Evolutionary conservation across 1,140 invertebrate genomes (phyloP).

Genomic region (Zaprionus taronus): DNA sequence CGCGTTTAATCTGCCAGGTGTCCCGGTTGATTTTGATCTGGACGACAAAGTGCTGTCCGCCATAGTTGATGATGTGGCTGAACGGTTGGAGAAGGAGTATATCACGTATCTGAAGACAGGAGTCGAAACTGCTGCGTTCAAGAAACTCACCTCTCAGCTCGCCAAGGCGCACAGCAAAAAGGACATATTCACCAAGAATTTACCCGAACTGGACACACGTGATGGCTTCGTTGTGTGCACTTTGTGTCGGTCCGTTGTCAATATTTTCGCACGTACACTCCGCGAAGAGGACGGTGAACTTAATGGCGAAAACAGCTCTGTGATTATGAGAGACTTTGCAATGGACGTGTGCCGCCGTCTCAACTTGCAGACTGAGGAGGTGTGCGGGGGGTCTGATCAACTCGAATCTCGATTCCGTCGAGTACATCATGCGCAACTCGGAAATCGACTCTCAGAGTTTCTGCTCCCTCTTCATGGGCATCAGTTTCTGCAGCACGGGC

Average conservation of each 20-base stretch:
- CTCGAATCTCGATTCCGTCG: conserved; percentile 84
- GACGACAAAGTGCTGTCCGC: conserved; percentile 64
- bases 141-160: conserved; percentile 61
- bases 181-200: conserved; percentile 73
- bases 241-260: conserved; percentile 85
- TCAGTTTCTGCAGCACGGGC: conserved; percentile 51
- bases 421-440: conserved; percentile 63
- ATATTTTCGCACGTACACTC: conserved; percentile 83
- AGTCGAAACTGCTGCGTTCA: conserved; percentile 59
- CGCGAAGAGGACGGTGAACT: conserved; percentile 64
- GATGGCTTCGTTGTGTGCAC: conserved; percentile 85
- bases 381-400: conserved; percentile 87
- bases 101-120: conserved; percentile 64
- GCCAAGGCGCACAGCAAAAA: conserved; percentile 70
- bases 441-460: conserved; percentile 66
- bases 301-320: conserved; percentile 50
- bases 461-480: conserved; percentile 68
- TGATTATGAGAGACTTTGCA: conserved; percentile 73
- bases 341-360: conserved; percentile 85
- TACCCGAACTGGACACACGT: conserved; percentile 56
- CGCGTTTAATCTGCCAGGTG: conserved; percentile 67
- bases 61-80: conserved; percentile 68
- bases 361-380: conserved; percentile 85
- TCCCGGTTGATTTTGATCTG: conserved; percentile 64
- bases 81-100: conserved; percentile 68